Evolutionary conservation across 2,113 vertebrate species (phyloP).

Genomic region (Protomyctophum bolini): DNA sequence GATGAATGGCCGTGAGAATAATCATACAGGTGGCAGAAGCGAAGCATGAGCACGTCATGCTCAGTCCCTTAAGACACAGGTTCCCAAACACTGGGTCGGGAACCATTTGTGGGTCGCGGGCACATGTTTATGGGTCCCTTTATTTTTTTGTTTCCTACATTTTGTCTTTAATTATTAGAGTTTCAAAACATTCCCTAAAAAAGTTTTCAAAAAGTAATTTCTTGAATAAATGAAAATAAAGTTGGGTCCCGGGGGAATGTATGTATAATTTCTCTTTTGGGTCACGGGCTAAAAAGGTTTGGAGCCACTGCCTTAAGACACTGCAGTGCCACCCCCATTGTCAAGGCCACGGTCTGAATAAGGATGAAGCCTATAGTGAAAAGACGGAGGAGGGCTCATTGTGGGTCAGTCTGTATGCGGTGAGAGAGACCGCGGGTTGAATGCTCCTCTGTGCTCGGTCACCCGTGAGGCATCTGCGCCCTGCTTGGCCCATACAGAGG

Average conservation of each 20-base stretch:
- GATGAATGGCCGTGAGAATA: conserved; percentile 54
- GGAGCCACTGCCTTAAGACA: no score
- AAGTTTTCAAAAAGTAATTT: no score
- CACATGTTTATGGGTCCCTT: no score
- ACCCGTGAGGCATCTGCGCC: conserved; percentile 69
- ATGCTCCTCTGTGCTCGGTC: conserved; percentile 67
- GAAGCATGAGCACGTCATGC: conserved; percentile 16
- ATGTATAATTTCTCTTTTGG: no score
- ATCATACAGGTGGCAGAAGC: conserved; percentile 20
- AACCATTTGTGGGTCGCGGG: no score
- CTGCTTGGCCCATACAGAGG: conserved; percentile 46
- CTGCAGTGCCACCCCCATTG: conserved; percentile 55
- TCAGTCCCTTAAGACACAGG: conserved; percentile 38
- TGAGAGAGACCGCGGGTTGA: conserved; percentile 51
- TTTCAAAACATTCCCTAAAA: no score
- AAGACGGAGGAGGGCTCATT: conserved; percentile 63
- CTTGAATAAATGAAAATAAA: no score
- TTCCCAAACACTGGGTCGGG: no score
- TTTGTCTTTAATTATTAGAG: no score
- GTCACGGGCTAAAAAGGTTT: no score
- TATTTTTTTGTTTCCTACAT: no score
- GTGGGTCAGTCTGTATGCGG: conserved; percentile 67
- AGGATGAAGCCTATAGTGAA: conserved; percentile 63
- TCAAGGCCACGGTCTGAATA: conserved; percentile 64
- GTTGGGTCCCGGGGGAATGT: no score